These are phyloP conservation scores for Hydrophis major DNA, from an alignment of 2,797 vertebrate genomes.

Conservation along the genomic window DNA sequence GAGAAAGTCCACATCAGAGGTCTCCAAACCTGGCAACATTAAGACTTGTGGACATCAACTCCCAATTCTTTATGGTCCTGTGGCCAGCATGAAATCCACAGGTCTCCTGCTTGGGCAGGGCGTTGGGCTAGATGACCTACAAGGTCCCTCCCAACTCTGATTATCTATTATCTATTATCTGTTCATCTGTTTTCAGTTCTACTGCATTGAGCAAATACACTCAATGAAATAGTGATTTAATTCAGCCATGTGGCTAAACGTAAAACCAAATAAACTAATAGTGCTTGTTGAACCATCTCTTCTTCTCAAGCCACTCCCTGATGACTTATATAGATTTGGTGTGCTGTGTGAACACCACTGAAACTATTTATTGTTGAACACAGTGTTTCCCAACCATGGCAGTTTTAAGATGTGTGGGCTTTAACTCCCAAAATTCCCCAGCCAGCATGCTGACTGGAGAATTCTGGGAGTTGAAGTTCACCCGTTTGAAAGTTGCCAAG, in stretches of 20 bases:
- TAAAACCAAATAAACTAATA: background rate
- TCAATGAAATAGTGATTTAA: background rate
- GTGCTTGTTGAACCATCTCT: background rate
- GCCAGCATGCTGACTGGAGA: too few species aligned
- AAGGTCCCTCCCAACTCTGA: too few species aligned
- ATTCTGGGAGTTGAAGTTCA: too few species aligned
- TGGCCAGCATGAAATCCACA: too few species aligned
- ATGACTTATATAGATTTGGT: background rate
- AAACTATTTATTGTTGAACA: too few species aligned
- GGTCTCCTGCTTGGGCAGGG: too few species aligned
- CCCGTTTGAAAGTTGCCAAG: background rate
- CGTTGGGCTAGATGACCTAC: too few species aligned
- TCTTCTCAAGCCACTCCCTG: background rate
- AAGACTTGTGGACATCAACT: too few species aligned
- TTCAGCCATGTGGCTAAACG: background rate
- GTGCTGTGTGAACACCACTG: background rate
- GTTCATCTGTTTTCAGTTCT: background rate
- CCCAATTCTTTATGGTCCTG: too few species aligned
- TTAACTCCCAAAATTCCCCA: background rate
- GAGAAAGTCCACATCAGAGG: background rate
- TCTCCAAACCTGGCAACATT: too few species aligned
- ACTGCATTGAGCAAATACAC: background rate
- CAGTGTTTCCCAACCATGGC: background rate
- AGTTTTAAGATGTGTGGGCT: background rate
- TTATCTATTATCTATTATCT: too few species aligned